Conservation (phyloP, 2,113 vertebrate genomes). For the Antigone vipio region DNA sequence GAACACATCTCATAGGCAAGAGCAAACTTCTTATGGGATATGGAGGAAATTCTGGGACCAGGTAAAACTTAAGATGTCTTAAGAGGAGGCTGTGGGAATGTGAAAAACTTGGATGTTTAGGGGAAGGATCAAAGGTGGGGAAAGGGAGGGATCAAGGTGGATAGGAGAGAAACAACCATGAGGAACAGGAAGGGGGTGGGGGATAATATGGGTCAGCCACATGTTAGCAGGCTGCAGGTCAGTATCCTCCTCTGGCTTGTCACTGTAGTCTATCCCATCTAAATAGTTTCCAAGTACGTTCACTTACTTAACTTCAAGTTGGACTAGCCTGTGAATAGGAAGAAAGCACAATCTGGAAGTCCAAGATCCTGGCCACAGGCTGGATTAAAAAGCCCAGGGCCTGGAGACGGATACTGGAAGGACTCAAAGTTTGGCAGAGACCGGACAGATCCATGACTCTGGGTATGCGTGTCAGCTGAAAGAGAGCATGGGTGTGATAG, state of each 20-base stretch:
- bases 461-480: neutral
- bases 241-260: neutral
- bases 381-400: neutral
- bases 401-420: neutral
- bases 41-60: neutral
- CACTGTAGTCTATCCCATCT: neutral
- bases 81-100: neutral
- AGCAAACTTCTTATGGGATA: neutral
- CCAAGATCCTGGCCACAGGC: neutral
- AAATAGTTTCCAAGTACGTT: neutral
- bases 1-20: neutral
- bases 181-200: neutral
- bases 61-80: neutral
- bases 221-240: neutral
- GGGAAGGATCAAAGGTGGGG: neutral
- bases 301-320: neutral
- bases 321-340: neutral
- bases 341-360: neutral
- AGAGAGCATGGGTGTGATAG: accelerated
- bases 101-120: neutral
- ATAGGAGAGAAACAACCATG: neutral
- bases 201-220: neutral
- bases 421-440: neutral
- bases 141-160: neutral
- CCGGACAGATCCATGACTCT: neutral